Percentiles rank a stretch among this genome's conserved stretches.
phyloP scores from a whole-genome alignment of 2,113 vertebrate species.

The Oryzias javanicus region DNA sequence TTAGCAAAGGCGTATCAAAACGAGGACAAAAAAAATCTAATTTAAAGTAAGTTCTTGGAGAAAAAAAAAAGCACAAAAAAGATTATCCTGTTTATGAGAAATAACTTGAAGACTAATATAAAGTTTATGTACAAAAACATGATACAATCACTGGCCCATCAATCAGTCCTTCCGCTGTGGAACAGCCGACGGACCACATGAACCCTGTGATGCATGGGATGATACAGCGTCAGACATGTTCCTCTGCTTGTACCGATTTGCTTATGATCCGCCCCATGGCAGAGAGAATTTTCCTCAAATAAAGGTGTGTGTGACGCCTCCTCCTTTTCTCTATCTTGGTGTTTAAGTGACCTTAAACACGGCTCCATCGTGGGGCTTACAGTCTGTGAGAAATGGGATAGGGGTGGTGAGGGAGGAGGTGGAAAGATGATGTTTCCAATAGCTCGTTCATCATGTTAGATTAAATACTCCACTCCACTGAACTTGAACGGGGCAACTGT shows the following conservation, averaged over 20 bases:
- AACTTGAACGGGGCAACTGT: constrained; percentile 66
- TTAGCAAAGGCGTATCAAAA: no score
- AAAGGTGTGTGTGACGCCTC: constrained; percentile 23
- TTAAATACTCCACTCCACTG: constrained; percentile 78
- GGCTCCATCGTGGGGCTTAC: constrained; percentile 52
- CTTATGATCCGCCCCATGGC: constrained; percentile 3
- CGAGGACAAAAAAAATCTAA: no score
- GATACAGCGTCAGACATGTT: constrained; percentile 16
- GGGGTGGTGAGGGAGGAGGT: constrained; percentile 42
- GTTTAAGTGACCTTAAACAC: constrained; percentile 67
- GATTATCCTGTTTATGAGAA: no score
- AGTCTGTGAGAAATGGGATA: constrained; percentile 39
- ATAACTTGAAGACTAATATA: no score
- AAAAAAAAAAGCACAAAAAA: no score
- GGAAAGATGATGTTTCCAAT: constrained; percentile 59
- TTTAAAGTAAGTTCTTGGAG: no score
- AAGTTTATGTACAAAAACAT: no score
- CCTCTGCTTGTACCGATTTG: constrained; percentile 9
- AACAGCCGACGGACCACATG: constrained; percentile 13
- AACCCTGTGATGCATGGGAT: constrained; percentile 20
- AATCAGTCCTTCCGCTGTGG: constrained; percentile 16
- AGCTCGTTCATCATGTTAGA: constrained; percentile 80
- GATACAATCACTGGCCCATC: constrained; percentile 9
- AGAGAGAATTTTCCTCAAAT: constrained; percentile 9
- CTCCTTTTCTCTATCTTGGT: constrained; percentile 61